Evolutionary conservation across 1,140 invertebrate species (phyloP).

Genomic region (Papilio dardanus): DNA sequence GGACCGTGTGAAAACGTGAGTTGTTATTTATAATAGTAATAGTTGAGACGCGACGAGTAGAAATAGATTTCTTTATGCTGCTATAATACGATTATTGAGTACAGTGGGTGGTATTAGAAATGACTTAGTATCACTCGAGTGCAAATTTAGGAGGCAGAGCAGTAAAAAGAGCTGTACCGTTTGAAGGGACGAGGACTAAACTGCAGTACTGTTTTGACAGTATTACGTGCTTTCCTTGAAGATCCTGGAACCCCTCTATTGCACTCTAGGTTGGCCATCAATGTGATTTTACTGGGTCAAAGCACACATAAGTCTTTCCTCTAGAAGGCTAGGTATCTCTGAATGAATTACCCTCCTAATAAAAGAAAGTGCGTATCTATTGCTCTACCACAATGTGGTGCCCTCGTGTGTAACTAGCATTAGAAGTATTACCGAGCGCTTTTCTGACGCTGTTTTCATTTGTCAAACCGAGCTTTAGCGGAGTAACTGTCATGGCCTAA

Average conservation of each 20-base stretch:
- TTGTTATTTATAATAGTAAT: conserved; percentile 48
- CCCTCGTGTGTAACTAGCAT: neutral
- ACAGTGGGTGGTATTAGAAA: conserved; percentile 42
- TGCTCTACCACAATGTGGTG: neutral
- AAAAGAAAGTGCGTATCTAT: too few species aligned
- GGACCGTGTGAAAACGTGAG: conserved; percentile 47
- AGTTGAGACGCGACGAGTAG: conserved; percentile 40
- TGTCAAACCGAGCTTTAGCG: neutral
- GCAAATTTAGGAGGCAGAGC: neutral
- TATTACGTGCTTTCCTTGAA: too few species aligned
- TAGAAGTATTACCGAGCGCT: conserved; percentile 35
- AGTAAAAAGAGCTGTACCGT: too few species aligned
- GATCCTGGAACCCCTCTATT: too few species aligned
- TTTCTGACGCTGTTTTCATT: conserved; percentile 19
- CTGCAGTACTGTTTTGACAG: too few species aligned
- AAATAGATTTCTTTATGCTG: conserved; percentile 48
- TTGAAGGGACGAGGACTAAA: too few species aligned
- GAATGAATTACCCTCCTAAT: too few species aligned
- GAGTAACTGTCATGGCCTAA: neutral
- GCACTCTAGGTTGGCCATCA: too few species aligned
- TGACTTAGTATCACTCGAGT: neutral
- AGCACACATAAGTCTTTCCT: too few species aligned
- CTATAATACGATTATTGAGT: conserved; percentile 40
- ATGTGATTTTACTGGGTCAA: too few species aligned
- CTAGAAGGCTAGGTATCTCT: too few species aligned